A percentile compares a stretch with the other conserved stretches of the same genome.
Conservation (phyloP, 2,888 invertebrate genomes). For the Galerucella calmariensis region DNA sequence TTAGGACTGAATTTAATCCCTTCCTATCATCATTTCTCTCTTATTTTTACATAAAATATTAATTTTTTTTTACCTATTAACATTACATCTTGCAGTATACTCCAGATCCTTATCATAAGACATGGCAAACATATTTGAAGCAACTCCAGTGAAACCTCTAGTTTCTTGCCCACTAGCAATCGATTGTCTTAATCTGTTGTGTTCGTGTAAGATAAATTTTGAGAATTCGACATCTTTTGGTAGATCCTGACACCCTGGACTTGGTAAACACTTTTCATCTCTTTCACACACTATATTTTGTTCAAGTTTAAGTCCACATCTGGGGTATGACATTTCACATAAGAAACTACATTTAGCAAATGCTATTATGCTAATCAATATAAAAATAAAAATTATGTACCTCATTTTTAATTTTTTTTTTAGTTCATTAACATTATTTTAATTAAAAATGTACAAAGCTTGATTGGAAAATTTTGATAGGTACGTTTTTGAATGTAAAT, state of each 20-base stretch:
- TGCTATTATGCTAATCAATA: background rate
- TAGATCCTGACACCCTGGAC: slow-evolving; percentile 27
- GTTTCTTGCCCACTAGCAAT: slow-evolving; percentile 39
- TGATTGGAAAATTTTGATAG: background rate
- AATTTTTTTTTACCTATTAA: slow-evolving; percentile 28
- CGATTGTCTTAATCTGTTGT: slow-evolving; percentile 37
- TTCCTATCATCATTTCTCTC: too few relatives aligned
- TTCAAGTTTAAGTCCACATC: slow-evolving; percentile 7
- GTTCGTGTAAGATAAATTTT: slow-evolving; percentile 34
- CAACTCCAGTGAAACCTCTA: slow-evolving; percentile 33
- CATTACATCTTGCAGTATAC: slow-evolving; percentile 46
- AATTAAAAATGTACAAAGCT: background rate
- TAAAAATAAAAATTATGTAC: background rate
- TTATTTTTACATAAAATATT: background rate
- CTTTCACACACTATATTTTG: slow-evolving; percentile 32
- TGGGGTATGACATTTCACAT: slow-evolving; percentile 32
- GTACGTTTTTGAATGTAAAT: background rate
- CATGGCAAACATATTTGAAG: slow-evolving; percentile 39
- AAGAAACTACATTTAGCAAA: background rate
- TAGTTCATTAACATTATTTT: background rate
- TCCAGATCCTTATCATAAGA: slow-evolving; percentile 48
- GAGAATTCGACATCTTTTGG: slow-evolving; percentile 23
- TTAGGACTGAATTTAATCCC: too few relatives aligned
- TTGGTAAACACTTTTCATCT: slow-evolving; percentile 17
- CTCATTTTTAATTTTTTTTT: background rate